phyloP scores from a whole-genome alignment of 2,888 invertebrate species.

The Mesoligia furuncula region DNA sequence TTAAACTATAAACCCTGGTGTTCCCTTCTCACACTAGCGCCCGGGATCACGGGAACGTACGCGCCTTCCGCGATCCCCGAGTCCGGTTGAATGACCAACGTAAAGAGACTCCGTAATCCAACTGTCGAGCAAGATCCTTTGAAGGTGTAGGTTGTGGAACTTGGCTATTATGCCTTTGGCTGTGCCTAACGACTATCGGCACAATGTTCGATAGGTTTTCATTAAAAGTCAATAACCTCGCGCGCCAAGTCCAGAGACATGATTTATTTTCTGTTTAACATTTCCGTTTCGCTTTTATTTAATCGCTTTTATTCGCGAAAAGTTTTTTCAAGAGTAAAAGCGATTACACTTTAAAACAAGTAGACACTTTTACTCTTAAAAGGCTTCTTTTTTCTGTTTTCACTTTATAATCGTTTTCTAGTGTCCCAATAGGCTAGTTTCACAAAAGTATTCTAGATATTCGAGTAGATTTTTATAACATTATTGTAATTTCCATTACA shows the following conservation, averaged over 20 bases:
- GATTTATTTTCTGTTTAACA: neutral
- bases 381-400: neutral
- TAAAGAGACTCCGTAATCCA: neutral
- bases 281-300: no score
- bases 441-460: neutral
- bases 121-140: neutral
- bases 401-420: neutral
- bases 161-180: neutral
- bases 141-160: no score
- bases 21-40: no score
- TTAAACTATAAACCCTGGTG: no score
- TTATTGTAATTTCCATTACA: neutral
- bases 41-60: no score
- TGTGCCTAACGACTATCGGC: neutral
- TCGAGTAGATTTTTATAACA: neutral
- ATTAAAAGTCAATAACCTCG: neutral
- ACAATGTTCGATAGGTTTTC: no score
- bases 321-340: no score
- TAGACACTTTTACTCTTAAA: neutral
- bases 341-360: no score
- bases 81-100: no score
- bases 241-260: neutral
- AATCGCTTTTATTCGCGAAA: no score
- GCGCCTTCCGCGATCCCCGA: no score
- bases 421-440: neutral